Evolutionary conservation across 2,797 vertebrate species (phyloP).

Genomic region (Staurois parvus): DNA sequence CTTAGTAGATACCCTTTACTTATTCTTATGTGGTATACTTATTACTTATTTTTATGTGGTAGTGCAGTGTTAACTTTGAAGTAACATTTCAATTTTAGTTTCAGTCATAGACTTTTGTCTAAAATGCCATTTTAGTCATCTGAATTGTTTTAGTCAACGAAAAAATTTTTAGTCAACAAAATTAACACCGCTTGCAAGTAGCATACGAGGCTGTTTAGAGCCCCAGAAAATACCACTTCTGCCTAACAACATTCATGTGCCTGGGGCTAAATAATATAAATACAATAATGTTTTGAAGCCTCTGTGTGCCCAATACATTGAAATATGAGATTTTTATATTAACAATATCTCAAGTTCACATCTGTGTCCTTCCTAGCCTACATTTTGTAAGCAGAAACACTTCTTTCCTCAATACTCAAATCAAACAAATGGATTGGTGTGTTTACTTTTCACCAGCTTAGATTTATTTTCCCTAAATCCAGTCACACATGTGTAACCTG

Average conservation of each 20-base stretch:
- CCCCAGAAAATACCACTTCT: no score
- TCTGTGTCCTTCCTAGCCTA: neutral
- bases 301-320: neutral
- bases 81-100: no score
- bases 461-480: neutral
- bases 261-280: neutral
- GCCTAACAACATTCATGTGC: neutral
- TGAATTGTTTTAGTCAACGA: no score
- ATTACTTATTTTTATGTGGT: no score
- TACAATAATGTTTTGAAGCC: neutral
- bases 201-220: no score
- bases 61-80: no score
- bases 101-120: no score
- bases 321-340: neutral
- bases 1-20: no score
- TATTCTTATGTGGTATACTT: no score
- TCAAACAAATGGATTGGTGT: slow-evolving; percentile 7
- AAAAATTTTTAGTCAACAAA: no score
- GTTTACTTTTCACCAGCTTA: neutral
- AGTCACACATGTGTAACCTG: slow-evolving; percentile 6
- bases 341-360: neutral
- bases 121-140: no score
- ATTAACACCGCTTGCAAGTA: no score
- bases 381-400: neutral
- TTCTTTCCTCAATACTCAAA: slow-evolving; percentile 10